phyloP scores from a whole-genome alignment of 2,888 invertebrate genomes.

The Ganaspis brasiliensis region DNA sequence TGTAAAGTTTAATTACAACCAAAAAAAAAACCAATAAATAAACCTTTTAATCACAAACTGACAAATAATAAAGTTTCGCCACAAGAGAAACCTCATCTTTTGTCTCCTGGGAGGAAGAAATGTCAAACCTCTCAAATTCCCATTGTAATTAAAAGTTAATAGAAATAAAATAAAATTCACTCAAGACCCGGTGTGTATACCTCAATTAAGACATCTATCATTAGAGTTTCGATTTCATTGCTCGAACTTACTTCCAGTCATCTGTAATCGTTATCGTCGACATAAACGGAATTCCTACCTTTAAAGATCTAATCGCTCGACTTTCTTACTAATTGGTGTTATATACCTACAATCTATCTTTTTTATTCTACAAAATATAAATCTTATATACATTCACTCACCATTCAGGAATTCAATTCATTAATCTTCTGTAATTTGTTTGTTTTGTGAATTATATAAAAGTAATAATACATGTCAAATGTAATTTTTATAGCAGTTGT shows the following conservation, averaged over 20 bases:
- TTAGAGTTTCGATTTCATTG: constrained; percentile 41
- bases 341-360: constrained; percentile 18
- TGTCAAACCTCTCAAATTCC: constrained; percentile 16
- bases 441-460: too few relatives aligned
- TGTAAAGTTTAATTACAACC: too few relatives aligned
- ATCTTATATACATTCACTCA: background rate
- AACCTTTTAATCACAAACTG: background rate
- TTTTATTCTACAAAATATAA: background rate
- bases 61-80: constrained; percentile 13
- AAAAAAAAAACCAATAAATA: too few relatives aligned
- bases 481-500: constrained; percentile 23
- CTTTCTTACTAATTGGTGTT: constrained; percentile 38
- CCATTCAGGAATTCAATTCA: constrained; percentile 17
- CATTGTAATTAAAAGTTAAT: constrained; percentile 38
- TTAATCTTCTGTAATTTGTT: background rate
- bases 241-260: constrained; percentile 5
- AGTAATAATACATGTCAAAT: too few relatives aligned
- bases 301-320: constrained; percentile 29
- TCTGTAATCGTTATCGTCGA: constrained; percentile 27
- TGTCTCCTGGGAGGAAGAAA: constrained; percentile 2
- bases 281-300: constrained; percentile 13
- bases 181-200: background rate
- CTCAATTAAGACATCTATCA: constrained; percentile 33
- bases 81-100: constrained; percentile 9
- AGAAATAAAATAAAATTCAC: constrained; percentile 16